Evolutionary conservation across 2,113 vertebrate species (phyloP), one percentile per base, ranked within the genome.

Genomic region (Chloropsis hardwickii): DNA sequence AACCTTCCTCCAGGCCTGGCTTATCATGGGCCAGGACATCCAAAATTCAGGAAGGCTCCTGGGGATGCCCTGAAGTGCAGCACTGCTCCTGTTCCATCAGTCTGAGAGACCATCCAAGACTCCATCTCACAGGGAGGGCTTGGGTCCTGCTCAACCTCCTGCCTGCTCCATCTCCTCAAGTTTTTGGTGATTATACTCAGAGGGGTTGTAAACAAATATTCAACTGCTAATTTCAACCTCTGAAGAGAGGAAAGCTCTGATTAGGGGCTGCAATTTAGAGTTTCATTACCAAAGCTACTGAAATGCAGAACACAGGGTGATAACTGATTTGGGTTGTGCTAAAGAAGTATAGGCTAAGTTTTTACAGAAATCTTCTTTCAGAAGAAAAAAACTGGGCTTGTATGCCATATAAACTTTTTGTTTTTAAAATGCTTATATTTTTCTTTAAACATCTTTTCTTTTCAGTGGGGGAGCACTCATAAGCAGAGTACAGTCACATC

Each of bases 331-430:
- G 13, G 9, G 67, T 11, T 66, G 35, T 54, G 29, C 53, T 76
- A 67, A 67, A 64, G 51, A 72, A 44, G 73, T 54, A n/a, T 23
- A 54, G 7, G 27, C 35, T 54, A 72, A 48, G 17, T 27, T 65
- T 48, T 27, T 29, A 33, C 29, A 78, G 53, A 73, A 18, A 28
- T 6, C 21, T 54, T 60, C 22, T 35, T 76, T 40, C 21, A 27
- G 16, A n/a, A n/a, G n/a, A 21, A 53, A 73, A 37, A 60, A 31
- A 0, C 18, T 11, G 6, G 12, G 40, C 33, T 39, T 2, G 0
- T 14, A 70, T 5, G 25, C 14, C 40, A 87, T 33, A 61, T 33
- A 39, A 2, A 15, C 14, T 44, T 77, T 51, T 69, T 60, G 37
- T 0, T 58, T 67, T 53, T 28, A 29, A 87, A 67, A 21, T 48